These are phyloP conservation scores for Aleiodes alternator DNA, from an alignment of 2,888 invertebrate genomes.

Conservation along the genomic window DNA sequence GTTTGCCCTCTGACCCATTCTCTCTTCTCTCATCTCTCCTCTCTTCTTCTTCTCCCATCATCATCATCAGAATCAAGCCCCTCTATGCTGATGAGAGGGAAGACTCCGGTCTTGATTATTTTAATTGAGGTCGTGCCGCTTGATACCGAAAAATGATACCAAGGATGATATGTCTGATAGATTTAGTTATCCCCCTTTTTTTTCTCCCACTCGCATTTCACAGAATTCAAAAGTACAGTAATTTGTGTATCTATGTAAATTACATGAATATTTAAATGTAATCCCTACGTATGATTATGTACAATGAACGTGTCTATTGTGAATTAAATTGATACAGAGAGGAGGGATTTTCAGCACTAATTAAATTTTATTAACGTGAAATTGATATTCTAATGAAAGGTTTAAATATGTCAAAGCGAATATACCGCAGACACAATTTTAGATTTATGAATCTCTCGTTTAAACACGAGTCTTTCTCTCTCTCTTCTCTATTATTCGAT, in stretches of 20 bases:
- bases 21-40: no score
- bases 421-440: conserved; percentile 4
- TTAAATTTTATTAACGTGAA: conserved; percentile 44
- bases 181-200: not conserved
- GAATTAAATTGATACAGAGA: conserved; percentile 34
- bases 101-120: conserved; percentile 65
- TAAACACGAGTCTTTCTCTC: not conserved
- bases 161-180: conserved; percentile 43
- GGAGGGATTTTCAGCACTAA: conserved; percentile 16
- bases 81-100: conserved; percentile 62
- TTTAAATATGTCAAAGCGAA: conserved; percentile 25
- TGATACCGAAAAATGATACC: conserved; percentile 65
- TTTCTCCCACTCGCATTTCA: no score
- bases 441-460: conserved; percentile 17
- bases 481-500: conserved; percentile 23
- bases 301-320: conserved; percentile 17
- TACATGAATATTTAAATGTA: not conserved
- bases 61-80: conserved; percentile 27
- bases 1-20: conserved; percentile 53
- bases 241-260: conserved; percentile 3
- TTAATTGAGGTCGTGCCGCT: conserved; percentile 64
- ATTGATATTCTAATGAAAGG: conserved; percentile 38
- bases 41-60: conserved; percentile 5
- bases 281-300: conserved; percentile 5
- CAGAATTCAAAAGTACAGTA: not conserved